Base-by-base conservation (phyloP, 2,797 vertebrate species). In the Novumbra hubbsi region DNA sequence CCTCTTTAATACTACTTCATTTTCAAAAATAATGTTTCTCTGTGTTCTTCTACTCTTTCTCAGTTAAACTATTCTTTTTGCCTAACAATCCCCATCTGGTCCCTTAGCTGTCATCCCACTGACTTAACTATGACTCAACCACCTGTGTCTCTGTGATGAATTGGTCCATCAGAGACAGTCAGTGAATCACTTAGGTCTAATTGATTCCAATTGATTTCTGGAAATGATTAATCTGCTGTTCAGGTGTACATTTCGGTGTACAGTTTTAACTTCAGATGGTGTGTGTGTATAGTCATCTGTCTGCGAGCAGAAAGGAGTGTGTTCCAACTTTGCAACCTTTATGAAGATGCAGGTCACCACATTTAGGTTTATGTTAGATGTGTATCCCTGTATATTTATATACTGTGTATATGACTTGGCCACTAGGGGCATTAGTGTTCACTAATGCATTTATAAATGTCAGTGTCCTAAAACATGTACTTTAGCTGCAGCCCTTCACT, bases 261-360 rank as follows among this genome's bases (percentile, higher is more conserved):
- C 3, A 80, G 80, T 12, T 87, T 83, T 78, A 79, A 79, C 81
- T 80, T 83, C 90, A 91, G 89, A 90, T 91, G 90, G 89, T 1
- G 30, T 49, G 70, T 49, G 27, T 62, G n/a, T 76, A 16, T 74
- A 30, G 48, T 73, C 75, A 63, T 69, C 49, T 3, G 24, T 70
- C 55, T 64, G 41, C 7, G 30, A 63, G n/a, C 15, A 68, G 78
- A 83, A 84, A 86, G 84, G 79, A 86, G 80, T 75, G 74, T 45
- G 69, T n/a, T n/a, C n/a, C 69, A 11, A 76, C 52, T 84, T 81
- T 81, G 85, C 80, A 45, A 8, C 8, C 34, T 38, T 38, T 38
- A 38, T 38, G 3, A 38, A 14, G 41, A 45, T 45, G 41, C 41
- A 11, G 12, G 41, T 45, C 41, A 7, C 6, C 41, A 45, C 9